These are phyloP conservation scores for Labeo calbasu DNA, from an alignment of 2,797 vertebrate species.

Conservation along the genomic window DNA sequence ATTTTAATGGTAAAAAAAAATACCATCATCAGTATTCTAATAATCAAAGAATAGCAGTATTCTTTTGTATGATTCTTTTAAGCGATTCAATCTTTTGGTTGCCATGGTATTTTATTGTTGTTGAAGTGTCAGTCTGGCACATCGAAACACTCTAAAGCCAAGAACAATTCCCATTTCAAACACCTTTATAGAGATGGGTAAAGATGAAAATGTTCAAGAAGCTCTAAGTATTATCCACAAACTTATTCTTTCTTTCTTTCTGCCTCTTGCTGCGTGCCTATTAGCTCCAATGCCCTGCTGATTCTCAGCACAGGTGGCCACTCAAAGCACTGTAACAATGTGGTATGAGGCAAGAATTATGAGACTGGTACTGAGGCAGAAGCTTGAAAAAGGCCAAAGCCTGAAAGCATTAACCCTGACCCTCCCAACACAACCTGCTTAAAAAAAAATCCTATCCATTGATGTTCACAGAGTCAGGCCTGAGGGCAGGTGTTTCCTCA, in stretches of 20 bases:
- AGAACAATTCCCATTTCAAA: not conserved
- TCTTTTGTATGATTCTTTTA: not conserved
- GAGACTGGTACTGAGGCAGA: conserved; percentile 2
- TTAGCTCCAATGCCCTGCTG: conserved; percentile 28
- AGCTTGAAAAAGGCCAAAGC: not conserved
- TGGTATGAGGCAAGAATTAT: not conserved
- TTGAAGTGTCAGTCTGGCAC: not conserved
- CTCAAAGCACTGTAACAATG: conserved; percentile 14
- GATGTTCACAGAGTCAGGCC: not conserved
- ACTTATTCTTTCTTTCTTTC: conserved; percentile 2
- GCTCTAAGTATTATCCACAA: not conserved
- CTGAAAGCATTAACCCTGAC: conserved; percentile 8
- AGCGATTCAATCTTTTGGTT: not conserved
- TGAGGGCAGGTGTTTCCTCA: not conserved
- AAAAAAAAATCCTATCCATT: conserved; percentile 2
- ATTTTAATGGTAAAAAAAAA: not conserved
- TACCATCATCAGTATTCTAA: not conserved
- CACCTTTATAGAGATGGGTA: not conserved
- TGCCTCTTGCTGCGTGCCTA: conserved; percentile 16
- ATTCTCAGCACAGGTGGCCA: conserved; percentile 24
- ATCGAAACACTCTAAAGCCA: not conserved
- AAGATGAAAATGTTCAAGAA: conserved; percentile 5
- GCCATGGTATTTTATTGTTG: not conserved
- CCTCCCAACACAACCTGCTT: conserved; percentile 15
- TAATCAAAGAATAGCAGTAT: not conserved